Conservation (phyloP, 2,113 vertebrate species). For the Hippocampus zosterae region DNA sequence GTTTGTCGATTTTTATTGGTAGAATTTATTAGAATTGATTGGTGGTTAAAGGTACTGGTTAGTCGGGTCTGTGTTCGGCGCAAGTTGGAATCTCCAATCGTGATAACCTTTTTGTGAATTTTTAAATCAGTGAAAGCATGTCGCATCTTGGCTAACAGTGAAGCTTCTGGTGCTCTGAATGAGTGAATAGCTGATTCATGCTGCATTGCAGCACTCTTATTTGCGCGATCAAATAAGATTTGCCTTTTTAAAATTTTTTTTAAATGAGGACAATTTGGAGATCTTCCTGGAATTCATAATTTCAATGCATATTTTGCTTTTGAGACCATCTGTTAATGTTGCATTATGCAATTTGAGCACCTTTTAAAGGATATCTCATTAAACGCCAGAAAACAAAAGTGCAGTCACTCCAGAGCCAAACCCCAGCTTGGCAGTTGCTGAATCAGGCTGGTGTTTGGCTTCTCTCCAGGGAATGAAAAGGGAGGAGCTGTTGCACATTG, state of each 20-base stretch:
- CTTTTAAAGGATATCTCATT: too few relatives aligned
- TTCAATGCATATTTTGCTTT: not conserved
- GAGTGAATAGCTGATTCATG: slow-evolving; percentile 70
- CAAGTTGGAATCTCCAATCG: too few relatives aligned
- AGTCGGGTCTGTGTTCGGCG: too few relatives aligned
- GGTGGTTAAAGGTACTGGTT: too few relatives aligned
- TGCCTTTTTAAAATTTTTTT: slow-evolving; percentile 35
- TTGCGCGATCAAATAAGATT: slow-evolving; percentile 16
- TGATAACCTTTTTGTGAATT: too few relatives aligned
- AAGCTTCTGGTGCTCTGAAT: slow-evolving; percentile 2
- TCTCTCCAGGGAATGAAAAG: slow-evolving; percentile 77
- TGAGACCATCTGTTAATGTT: not conserved
- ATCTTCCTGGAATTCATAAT: slow-evolving; percentile 14
- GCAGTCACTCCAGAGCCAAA: slow-evolving; percentile 19
- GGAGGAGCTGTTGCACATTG: slow-evolving; percentile 73
- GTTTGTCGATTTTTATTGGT: too few relatives aligned
- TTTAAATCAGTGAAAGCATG: too few relatives aligned
- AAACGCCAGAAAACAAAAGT: not conserved
- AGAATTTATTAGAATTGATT: too few relatives aligned
- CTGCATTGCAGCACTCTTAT: slow-evolving; percentile 57
- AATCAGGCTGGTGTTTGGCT: slow-evolving; percentile 85
- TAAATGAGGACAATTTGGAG: slow-evolving; percentile 11
- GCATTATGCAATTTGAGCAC: not conserved
- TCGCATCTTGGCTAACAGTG: not conserved
- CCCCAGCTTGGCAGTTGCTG: slow-evolving; percentile 75